These are phyloP conservation scores for Limnodromus scolopaceus DNA, from an alignment of 2,797 vertebrate genomes.

Conservation along the genomic window DNA sequence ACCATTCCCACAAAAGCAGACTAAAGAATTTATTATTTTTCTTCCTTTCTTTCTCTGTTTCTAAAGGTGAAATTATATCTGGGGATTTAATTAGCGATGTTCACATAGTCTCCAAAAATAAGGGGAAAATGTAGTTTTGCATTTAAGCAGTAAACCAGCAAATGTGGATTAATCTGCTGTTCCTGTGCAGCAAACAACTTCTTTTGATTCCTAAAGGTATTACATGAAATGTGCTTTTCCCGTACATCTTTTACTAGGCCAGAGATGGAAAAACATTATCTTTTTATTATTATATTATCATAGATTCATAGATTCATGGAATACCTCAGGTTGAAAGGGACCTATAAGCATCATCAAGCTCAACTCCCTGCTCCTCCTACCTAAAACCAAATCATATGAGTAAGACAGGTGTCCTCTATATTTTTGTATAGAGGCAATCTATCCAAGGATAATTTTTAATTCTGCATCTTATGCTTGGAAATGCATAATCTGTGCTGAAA, in stretches of 20 bases:
- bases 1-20: neutral
- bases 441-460: neutral
- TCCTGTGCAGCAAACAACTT: neutral
- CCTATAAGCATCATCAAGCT: neutral
- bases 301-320: neutral
- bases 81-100: neutral
- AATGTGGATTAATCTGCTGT: neutral
- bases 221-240: neutral
- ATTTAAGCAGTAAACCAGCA: neutral
- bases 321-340: neutral
- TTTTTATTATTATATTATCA: neutral
- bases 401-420: neutral
- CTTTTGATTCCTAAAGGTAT: neutral
- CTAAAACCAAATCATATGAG: neutral
- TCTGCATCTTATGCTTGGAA: neutral
- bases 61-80: neutral
- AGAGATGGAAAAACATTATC: neutral
- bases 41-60: neutral
- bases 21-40: neutral
- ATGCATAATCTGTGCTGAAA: neutral
- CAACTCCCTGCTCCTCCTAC: neutral
- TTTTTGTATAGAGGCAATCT: neutral
- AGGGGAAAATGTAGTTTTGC: fast-evolving
- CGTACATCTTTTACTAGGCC: neutral
- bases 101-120: neutral